Conservation (phyloP, 2,113 vertebrate species). For the Balaeniceps rex region DNA sequence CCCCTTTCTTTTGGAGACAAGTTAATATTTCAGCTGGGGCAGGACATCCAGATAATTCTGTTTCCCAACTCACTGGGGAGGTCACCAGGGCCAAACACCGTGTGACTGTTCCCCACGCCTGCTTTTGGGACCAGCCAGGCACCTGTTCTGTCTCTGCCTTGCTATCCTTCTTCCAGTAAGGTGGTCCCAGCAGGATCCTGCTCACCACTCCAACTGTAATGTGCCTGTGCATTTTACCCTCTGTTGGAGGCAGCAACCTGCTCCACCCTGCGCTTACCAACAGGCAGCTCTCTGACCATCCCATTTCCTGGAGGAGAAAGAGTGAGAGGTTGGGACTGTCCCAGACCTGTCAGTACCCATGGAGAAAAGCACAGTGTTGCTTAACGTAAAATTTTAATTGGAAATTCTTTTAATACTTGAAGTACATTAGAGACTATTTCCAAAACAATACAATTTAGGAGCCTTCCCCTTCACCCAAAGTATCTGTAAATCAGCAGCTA, state of each 20-base stretch:
- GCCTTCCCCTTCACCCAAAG: constrained; percentile 22
- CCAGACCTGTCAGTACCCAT: not conserved
- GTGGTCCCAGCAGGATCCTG: not conserved
- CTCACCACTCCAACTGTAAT: not conserved
- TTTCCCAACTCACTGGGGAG: not conserved
- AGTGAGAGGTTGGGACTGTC: not conserved
- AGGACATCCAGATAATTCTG: not conserved
- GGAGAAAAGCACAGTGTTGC: not conserved
- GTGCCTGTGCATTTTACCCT: not conserved
- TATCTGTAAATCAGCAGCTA: constrained; percentile 22
- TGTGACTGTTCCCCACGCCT: not conserved
- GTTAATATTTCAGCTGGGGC: not conserved
- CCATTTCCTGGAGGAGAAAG: not conserved
- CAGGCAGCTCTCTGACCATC: not conserved
- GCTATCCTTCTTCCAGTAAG: not conserved
- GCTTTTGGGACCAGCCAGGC: not conserved
- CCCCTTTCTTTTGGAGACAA: not conserved
- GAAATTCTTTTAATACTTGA: constrained; percentile 68
- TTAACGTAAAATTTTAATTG: constrained; percentile 78
- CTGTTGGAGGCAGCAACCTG: not conserved
- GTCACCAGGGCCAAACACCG: not conserved
- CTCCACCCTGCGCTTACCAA: not conserved
- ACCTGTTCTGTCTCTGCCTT: not conserved
- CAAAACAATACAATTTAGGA: constrained; percentile 46
- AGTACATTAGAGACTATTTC: constrained; percentile 58